Conservation (phyloP, 2,113 vertebrate species). For the Otis tarda region DNA sequence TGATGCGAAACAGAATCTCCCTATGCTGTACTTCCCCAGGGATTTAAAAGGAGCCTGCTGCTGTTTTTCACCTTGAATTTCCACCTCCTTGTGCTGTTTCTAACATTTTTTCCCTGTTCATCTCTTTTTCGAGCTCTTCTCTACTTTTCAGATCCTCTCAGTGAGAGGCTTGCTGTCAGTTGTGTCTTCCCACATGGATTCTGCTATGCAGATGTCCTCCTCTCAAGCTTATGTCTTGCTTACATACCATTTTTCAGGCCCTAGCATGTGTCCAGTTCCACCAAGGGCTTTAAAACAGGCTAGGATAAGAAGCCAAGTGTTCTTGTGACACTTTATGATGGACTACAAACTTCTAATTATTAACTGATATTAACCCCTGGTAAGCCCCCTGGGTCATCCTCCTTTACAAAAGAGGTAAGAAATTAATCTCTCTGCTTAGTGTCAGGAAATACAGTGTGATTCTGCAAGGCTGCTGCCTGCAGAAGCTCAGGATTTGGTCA, state of each 20-base stretch:
- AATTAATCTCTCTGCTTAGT: background rate
- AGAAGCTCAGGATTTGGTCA: background rate
- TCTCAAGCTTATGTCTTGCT: background rate
- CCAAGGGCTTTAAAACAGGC: background rate
- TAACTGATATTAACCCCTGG: background rate
- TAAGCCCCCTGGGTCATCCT: background rate
- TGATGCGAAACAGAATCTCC: background rate
- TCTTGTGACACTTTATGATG: background rate
- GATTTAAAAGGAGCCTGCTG: background rate
- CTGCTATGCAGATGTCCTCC: background rate
- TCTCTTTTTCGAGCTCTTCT: background rate
- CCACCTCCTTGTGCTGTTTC: background rate
- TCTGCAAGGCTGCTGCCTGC: background rate
- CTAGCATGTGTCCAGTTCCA: background rate
- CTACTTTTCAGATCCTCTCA: background rate
- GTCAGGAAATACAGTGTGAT: background rate
- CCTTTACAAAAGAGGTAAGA: background rate
- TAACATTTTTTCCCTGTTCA: background rate
- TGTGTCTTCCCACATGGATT: background rate
- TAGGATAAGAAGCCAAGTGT: background rate
- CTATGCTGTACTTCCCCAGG: background rate
- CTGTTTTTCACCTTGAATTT: background rate
- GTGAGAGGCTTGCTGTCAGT: background rate
- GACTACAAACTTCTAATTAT: background rate
- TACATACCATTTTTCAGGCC: background rate